Evolutionary conservation across 2,888 invertebrate genomes (phyloP).

Genomic region (Plusia festucae): DNA sequence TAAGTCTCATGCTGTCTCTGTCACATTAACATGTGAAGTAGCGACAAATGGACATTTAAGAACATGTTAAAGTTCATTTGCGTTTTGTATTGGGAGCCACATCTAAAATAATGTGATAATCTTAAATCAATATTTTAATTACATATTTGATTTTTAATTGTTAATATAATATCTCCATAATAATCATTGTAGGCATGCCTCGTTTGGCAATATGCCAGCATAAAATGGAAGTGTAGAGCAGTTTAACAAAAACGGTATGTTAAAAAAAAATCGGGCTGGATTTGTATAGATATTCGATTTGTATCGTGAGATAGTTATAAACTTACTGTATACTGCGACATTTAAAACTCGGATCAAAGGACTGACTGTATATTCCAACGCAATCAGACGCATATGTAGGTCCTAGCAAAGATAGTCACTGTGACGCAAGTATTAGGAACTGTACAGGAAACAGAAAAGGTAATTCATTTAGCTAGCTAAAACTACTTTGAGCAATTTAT

Average conservation of each 20-base stretch:
- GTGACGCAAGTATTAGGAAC: slow-evolving; percentile 22
- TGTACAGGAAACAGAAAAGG: slow-evolving; percentile 20
- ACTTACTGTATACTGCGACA: too few relatives aligned
- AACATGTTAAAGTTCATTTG: too few relatives aligned
- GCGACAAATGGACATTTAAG: too few relatives aligned
- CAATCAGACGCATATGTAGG: background rate
- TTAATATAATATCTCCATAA: too few relatives aligned
- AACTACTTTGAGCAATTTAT: slow-evolving; percentile 35
- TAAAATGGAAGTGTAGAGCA: slow-evolving; percentile 8
- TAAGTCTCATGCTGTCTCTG: too few relatives aligned
- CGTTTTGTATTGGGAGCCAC: too few relatives aligned
- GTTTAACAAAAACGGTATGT: background rate
- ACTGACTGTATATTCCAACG: background rate
- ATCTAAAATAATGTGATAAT: background rate
- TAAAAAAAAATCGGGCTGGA: too few relatives aligned
- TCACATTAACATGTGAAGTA: too few relatives aligned
- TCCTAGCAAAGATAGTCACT: background rate
- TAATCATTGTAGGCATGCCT: slow-evolving; percentile 14
- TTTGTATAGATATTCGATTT: too few relatives aligned
- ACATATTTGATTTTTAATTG: too few relatives aligned
- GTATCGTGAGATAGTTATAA: too few relatives aligned
- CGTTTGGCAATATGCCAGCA: slow-evolving; percentile 40
- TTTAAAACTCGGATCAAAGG: background rate
- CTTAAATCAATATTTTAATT: background rate
- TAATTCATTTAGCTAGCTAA: slow-evolving; percentile 24